These are phyloP conservation scores for Drosophila fungiperda DNA, from an alignment of 2,888 invertebrate species.

Conservation along the genomic window DNA sequence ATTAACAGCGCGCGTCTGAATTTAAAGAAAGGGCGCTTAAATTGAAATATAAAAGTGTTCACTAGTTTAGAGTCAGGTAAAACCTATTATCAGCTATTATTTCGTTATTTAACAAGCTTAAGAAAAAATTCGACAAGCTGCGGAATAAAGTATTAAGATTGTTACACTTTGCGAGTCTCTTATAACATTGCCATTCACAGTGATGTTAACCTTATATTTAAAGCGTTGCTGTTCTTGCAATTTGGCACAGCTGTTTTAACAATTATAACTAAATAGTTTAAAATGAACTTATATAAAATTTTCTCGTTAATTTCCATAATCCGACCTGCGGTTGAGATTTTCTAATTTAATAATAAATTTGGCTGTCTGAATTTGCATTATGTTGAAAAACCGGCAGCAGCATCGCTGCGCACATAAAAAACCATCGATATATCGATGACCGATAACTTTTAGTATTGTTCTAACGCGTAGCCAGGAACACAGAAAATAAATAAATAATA, in stretches of 20 bases:
- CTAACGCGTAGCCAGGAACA: slow-evolving; percentile 52
- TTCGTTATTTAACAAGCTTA: slow-evolving; percentile 1
- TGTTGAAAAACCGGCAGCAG: slow-evolving; percentile 29
- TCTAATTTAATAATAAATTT: neutral
- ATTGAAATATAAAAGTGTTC: neutral
- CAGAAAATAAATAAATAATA: slow-evolving; percentile 52
- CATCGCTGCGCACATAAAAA: slow-evolving; percentile 22
- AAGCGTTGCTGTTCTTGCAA: neutral
- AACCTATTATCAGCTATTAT: neutral
- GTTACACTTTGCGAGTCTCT: neutral
- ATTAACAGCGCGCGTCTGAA: neutral
- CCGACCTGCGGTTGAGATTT: neutral
- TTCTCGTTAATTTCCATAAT: neutral
- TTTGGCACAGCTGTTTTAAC: slow-evolving; percentile 27
- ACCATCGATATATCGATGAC: slow-evolving; percentile 38
- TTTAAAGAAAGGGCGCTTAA: neutral
- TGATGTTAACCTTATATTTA: neutral
- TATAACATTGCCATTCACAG: slow-evolving; percentile 30
- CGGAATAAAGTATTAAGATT: slow-evolving; percentile 7
- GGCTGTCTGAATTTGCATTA: neutral
- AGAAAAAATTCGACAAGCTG: neutral
- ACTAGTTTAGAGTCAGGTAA: neutral
- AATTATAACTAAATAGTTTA: neutral
- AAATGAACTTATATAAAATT: neutral
- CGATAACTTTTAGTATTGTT: slow-evolving; percentile 54